Base-by-base conservation (phyloP, 1,140 invertebrate genomes). In the Oncopodura yosiiana region DNA sequence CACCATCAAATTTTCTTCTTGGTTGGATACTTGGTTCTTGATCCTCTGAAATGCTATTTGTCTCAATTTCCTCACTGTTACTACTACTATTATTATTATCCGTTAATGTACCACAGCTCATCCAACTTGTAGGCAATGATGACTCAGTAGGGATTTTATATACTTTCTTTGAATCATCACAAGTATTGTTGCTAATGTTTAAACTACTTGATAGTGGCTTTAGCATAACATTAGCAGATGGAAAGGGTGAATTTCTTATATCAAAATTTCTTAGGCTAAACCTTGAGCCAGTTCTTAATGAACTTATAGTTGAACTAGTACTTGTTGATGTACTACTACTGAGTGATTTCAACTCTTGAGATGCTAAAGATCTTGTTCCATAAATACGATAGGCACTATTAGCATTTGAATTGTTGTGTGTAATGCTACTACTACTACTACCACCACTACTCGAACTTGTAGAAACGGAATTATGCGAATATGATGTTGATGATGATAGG, bases 181-280 rank as follows among this genome's bases (percentile, higher is more conserved):
- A n/a, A 14, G 23, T 18, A 9, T 16, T 14, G 9, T 30, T 43
- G 18, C 51, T 27, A 9, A n/a, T n/a, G 27, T 49, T 49, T 55
- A 6, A 29, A 27, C 21, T 37, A 27, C n/a, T 53, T 42, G 14
- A 18, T 41, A 14, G 37, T 18, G 2, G 37, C 30, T 50, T 56
- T 46, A 3, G 50, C 26, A 6, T 29, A 39, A n/a, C 23, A 14
- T 3, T 26, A 8, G 48, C 36, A 12, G 52, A 42, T 11, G 58
- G 58, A 16, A 56, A 43, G n/a, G 58, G 42, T 8, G 49, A 55
- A 49, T 39, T 61, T 44, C 56, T 56, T 36, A 56, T 53, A 18
- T 36, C 49, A 45, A 50, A 52, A 21, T 49, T 61, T 42, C 49
- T 36, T 18, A 61, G 39, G 9, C 58, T 53, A 49, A 52, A 61